These are phyloP conservation scores for Babyrousa celebensis DNA, from an alignment of 2,797 vertebrate genomes.

Conservation along the genomic window DNA sequence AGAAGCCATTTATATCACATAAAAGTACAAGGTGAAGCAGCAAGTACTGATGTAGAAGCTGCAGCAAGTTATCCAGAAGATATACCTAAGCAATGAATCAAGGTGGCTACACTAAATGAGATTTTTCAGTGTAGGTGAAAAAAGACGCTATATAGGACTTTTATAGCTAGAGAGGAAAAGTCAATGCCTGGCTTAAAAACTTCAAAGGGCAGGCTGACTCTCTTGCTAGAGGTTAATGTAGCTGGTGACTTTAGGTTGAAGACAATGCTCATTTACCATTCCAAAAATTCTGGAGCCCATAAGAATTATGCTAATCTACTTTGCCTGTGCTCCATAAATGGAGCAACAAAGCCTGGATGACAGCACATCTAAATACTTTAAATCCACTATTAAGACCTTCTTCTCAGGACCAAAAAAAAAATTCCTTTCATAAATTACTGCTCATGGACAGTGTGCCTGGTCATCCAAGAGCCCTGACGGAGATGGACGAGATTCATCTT, in stretches of 20 bases:
- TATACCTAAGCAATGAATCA: too few species aligned
- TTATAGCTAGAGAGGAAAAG: background rate
- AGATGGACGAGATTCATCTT: background rate
- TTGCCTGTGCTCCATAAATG: background rate
- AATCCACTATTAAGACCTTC: background rate
- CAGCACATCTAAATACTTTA: background rate
- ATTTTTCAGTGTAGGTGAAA: too few species aligned
- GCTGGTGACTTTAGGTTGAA: background rate
- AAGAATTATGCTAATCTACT: background rate
- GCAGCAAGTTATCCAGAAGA: too few species aligned
- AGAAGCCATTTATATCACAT: too few species aligned
- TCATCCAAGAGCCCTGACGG: background rate
- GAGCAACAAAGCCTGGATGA: background rate
- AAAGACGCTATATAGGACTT: background rate
- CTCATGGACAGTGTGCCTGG: background rate
- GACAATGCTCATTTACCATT: background rate
- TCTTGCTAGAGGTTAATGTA: background rate
- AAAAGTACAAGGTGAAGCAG: too few species aligned
- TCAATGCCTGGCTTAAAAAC: background rate
- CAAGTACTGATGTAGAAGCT: too few species aligned
- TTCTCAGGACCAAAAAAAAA: background rate
- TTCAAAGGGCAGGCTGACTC: background rate
- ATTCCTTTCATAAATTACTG: background rate
- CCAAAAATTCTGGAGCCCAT: background rate
- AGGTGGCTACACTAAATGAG: too few species aligned